These are phyloP conservation scores for Scolopax rusticola DNA, from an alignment of 2,797 vertebrate genomes.

Conservation along the genomic window DNA sequence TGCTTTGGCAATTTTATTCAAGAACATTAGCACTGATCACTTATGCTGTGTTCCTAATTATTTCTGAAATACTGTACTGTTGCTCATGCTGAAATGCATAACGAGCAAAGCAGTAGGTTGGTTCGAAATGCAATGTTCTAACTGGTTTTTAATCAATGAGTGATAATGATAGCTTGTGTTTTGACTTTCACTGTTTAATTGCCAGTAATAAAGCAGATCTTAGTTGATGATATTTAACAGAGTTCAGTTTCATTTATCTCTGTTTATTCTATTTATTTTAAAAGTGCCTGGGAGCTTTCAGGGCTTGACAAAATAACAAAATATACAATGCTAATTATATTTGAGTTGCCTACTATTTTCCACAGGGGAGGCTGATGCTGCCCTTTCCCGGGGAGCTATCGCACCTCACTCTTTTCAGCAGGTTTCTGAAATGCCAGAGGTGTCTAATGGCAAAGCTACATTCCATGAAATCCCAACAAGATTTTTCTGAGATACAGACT, in stretches of 20 bases:
- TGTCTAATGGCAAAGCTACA: not conserved
- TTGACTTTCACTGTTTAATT: conserved; percentile 71
- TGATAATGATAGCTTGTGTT: conserved; percentile 63
- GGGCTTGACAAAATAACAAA: conserved; percentile 15
- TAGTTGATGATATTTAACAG: conserved; percentile 44
- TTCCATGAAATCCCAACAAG: not conserved
- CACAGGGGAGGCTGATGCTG: not conserved
- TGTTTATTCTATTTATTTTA: conserved; percentile 33
- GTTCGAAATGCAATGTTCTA: conserved; percentile 19
- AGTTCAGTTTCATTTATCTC: conserved; percentile 43
- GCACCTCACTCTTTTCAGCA: not conserved
- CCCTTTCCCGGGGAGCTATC: not conserved
- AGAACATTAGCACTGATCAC: conserved; percentile 51
- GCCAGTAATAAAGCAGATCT: conserved; percentile 52
- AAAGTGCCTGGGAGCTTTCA: conserved; percentile 42
- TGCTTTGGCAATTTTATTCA: conserved; percentile 52
- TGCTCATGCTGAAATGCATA: conserved; percentile 22
- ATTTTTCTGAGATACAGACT: not conserved
- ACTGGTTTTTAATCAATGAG: conserved; percentile 67
- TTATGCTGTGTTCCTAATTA: conserved; percentile 61
- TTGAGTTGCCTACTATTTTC: conserved; percentile 1
- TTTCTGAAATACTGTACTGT: conserved; percentile 61
- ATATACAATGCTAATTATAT: not conserved
- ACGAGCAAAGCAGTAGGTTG: conserved; percentile 41
- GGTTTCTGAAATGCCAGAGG: not conserved